Evolutionary conservation across 2,797 vertebrate genomes (phyloP).

Genomic region (Enteromius anoplus): DNA sequence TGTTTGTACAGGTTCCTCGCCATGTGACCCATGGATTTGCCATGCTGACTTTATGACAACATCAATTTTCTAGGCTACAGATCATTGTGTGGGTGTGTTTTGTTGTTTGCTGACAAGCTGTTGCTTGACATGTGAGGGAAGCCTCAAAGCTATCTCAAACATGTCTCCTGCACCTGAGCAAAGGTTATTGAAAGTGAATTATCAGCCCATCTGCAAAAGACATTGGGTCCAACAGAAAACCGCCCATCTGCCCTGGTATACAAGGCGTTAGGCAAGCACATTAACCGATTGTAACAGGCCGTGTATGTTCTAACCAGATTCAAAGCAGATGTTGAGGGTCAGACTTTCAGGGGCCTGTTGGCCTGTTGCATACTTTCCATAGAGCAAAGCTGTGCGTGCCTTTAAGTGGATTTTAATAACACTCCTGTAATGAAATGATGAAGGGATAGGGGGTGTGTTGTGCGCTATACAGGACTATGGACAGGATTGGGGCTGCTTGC

Average conservation of each 20-base stretch:
- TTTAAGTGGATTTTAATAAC: conserved; percentile 76
- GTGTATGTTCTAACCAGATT: conserved; percentile 63
- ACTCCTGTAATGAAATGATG: conserved; percentile 73
- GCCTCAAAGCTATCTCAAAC: conserved; percentile 22
- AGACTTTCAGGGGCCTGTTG: conserved; percentile 59
- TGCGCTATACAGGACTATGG: background rate
- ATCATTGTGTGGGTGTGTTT: conserved; percentile 17
- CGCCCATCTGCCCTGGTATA: conserved; percentile 18
- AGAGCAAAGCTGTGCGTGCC: conserved; percentile 61
- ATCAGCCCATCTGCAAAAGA: conserved; percentile 4
- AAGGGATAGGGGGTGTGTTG: conserved; percentile 56
- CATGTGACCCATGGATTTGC: background rate
- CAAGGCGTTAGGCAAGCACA: conserved; percentile 52
- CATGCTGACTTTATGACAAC: background rate
- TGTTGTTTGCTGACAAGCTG: conserved; percentile 25
- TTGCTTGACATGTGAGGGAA: background rate
- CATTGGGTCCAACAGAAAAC: conserved; percentile 23
- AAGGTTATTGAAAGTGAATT: conserved; percentile 31
- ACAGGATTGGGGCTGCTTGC: background rate
- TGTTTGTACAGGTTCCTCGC: background rate
- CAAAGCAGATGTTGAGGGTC: conserved; percentile 69
- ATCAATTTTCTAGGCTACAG: conserved; percentile 46
- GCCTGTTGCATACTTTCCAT: conserved; percentile 70
- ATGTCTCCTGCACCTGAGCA: conserved; percentile 27
- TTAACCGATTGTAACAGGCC: conserved; percentile 49